These are phyloP conservation scores for Hypomecis atomaria DNA, from an alignment of 2,888 invertebrate genomes.

Conservation along the genomic window DNA sequence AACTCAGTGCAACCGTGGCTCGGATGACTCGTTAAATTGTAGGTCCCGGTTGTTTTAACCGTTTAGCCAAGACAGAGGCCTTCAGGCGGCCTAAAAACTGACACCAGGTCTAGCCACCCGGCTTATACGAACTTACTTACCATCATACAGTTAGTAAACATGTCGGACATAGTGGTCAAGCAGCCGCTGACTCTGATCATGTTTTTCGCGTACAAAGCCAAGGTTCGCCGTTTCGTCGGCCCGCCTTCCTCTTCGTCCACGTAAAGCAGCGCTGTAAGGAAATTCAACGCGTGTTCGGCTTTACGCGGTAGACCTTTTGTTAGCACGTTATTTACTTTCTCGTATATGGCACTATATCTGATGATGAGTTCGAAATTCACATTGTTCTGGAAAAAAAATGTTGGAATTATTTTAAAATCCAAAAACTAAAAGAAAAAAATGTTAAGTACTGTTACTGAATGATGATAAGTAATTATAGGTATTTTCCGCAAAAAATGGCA, in stretches of 20 bases:
- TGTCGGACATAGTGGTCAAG: conserved; percentile 61
- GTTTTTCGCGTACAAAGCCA: conserved; percentile 60
- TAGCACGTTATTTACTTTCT: conserved; percentile 57
- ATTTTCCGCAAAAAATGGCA: too few relatives aligned
- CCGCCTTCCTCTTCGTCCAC: conserved; percentile 46
- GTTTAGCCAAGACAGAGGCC: too few relatives aligned
- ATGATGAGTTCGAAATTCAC: conserved; percentile 54
- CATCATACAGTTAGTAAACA: conserved; percentile 65
- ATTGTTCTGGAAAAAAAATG: conserved; percentile 52
- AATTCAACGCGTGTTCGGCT: conserved; percentile 60
- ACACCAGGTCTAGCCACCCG: too few relatives aligned
- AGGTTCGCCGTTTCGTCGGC: conserved; percentile 44
- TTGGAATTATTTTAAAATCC: not conserved
- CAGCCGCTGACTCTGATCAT: conserved; percentile 71
- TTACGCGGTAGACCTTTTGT: conserved; percentile 53
- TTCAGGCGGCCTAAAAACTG: too few relatives aligned
- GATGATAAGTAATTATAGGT: too few relatives aligned
- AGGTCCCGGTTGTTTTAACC: too few relatives aligned
- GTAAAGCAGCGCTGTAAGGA: conserved; percentile 62
- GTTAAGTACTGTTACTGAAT: too few relatives aligned
- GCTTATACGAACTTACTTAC: conserved; percentile 48
- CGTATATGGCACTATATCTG: conserved; percentile 61
- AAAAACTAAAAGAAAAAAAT: not conserved
- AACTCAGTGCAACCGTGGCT: too few relatives aligned
- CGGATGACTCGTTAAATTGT: too few relatives aligned